A percentile compares a stretch with the other conserved stretches of the same genome.
phyloP scores from a whole-genome alignment of 1,140 invertebrate species.

The Holcopasites calliopsidis region DNA sequence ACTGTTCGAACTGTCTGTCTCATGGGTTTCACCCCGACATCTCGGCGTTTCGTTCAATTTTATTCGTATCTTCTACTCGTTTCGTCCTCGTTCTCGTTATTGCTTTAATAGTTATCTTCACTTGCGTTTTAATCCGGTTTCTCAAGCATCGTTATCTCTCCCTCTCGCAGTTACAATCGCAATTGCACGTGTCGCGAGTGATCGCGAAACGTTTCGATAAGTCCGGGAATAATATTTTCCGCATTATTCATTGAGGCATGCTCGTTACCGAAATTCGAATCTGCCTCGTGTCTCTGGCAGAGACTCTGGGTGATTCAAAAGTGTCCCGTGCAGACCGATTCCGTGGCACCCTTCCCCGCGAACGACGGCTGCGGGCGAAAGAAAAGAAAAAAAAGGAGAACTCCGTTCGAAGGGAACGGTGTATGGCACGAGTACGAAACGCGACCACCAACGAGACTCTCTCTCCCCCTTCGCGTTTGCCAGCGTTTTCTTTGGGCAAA shows the following conservation, averaged over 20 bases:
- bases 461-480: slow-evolving; percentile 22
- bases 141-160: too few relatives aligned
- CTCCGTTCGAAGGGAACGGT: slow-evolving; percentile 11
- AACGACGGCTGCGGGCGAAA: not conserved
- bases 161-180: too few relatives aligned
- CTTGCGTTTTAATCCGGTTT: too few relatives aligned
- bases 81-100: not conserved
- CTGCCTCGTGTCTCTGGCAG: not conserved
- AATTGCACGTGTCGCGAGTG: too few relatives aligned
- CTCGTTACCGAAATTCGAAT: not conserved
- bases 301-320: not conserved
- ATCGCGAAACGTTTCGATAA: too few relatives aligned
- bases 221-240: slow-evolving; percentile 3
- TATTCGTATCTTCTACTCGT: too few relatives aligned
- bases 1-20: not conserved
- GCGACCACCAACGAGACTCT: slow-evolving; percentile 41
- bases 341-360: not conserved
- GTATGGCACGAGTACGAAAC: not conserved
- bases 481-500: slow-evolving; percentile 30
- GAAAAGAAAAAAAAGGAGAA: not conserved
- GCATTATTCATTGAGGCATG: not conserved
- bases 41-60: not conserved
- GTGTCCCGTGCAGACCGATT: not conserved
- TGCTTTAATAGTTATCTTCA: too few relatives aligned
- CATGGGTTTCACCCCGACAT: slow-evolving; percentile 24